Evolutionary conservation across 2,888 invertebrate genomes (phyloP), one percentile per base, ranked within the genome.

Genomic region (Boloria selene): DNA sequence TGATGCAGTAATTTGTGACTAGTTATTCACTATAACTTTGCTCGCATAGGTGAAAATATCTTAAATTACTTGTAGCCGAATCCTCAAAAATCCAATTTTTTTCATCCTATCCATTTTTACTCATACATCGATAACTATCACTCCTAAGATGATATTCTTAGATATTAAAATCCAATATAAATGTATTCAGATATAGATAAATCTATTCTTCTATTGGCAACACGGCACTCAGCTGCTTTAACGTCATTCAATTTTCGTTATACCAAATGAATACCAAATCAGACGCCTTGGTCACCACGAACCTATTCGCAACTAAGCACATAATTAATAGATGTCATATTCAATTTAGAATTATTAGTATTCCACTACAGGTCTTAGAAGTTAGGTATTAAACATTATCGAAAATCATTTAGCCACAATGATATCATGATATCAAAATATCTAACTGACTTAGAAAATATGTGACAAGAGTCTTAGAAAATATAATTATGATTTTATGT

Each of bases 291-390:
- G 74, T 73, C 45, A 0, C 55, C 22, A 5, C 26, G 45, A 45
- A 56, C 74, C 77, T 75, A 77, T 72, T 78, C 75, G 77, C 75
- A 75, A 76, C 74, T 77, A 82, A 78, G 78, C 82, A 84, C 79
- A 82, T 86, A 88, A 88, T 88, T 87, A 87, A 87, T 84, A 83
- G 76, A 73, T 77, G 81, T 86, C 88, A 88, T 86, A 85, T 87
- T 85, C 85, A 87, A 87, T 88, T 88, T 86, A 81, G 80, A 86
- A 81, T 58, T 66, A 60, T 77, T 80, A 83, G 75, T 79, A 79
- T 79, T 64, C 66, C 56, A 68, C 56, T 22, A 50, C 31, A 50
- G 61, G 56, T 64, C 60, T 58, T 42, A 64, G 49, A 45, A 45
- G 55, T 26, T 55, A 60, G 51, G 60, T 59, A 59, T 56, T 45